Evolutionary conservation across 2,797 vertebrate genomes (phyloP).

Genomic region (Clarias platycephalus): DNA sequence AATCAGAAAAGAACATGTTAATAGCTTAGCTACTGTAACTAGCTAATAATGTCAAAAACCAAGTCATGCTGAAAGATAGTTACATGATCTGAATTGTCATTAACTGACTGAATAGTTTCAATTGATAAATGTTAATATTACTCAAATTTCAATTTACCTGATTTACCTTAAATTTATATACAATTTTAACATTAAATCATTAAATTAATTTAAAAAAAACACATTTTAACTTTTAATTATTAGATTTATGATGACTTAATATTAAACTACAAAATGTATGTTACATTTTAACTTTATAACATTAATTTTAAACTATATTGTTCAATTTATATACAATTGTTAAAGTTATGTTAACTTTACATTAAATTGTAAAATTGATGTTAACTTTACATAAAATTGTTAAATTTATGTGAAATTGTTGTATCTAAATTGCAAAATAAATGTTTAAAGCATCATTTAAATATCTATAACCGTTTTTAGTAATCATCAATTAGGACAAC

Average conservation of each 20-base stretch:
- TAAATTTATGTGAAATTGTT: not conserved
- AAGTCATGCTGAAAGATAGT: not conserved
- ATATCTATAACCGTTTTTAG: not conserved
- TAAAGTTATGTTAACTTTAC: not conserved
- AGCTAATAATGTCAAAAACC: not conserved
- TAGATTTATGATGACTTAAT: too few species aligned
- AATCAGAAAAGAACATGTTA: not conserved
- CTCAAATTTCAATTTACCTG: not conserved
- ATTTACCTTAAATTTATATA: too few species aligned
- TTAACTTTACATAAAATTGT: too few species aligned
- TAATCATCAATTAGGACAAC: not conserved
- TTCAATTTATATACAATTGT: too few species aligned
- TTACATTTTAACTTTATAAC: too few species aligned
- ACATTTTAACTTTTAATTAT: too few species aligned
- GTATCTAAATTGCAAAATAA: not conserved
- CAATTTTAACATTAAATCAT: too few species aligned
- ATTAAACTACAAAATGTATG: too few species aligned
- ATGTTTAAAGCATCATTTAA: not conserved
- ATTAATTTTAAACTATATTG: too few species aligned
- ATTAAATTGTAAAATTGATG: too few species aligned
- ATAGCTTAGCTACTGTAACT: not conserved
- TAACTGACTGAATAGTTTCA: not conserved
- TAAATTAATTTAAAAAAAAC: too few species aligned
- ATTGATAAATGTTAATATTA: not conserved
- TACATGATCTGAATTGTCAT: not conserved